Evolutionary conservation across 2,113 vertebrate species (phyloP).

Genomic region (Chamaea fasciata): DNA sequence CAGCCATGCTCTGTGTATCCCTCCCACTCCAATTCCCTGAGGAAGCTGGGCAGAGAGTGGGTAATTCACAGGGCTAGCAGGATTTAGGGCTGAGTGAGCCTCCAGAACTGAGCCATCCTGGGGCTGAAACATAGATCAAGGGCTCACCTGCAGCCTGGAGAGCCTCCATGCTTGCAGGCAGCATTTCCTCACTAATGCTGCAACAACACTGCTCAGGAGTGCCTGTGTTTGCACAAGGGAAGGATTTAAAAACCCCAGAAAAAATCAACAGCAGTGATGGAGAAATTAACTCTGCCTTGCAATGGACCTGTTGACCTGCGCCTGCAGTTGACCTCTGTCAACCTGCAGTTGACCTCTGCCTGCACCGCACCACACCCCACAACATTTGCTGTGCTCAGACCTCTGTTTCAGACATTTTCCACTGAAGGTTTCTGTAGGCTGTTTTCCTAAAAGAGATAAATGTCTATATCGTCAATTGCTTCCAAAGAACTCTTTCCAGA

Average conservation of each 20-base stretch:
- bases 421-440: not conserved
- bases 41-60: not conserved
- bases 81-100: not conserved
- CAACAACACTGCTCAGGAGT: too few species aligned
- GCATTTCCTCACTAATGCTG: not conserved
- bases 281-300: not conserved
- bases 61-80: not conserved
- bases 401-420: not conserved
- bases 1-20: not conserved
- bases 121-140: not conserved
- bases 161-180: not conserved
- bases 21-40: rapidly evolving
- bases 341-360: not conserved
- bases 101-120: not conserved
- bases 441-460: not conserved
- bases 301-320: not conserved
- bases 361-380: not conserved
- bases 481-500: not conserved
- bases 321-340: not conserved
- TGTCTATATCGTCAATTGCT: not conserved
- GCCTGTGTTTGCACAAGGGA: not conserved
- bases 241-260: not conserved
- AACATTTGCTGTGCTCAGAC: not conserved
- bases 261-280: not conserved
- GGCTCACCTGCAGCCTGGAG: not conserved